Percentiles rank a stretch among this genome's conserved stretches.
phyloP scores from a whole-genome alignment of 2,113 vertebrate species.

The Phylloscopus whistleri region DNA sequence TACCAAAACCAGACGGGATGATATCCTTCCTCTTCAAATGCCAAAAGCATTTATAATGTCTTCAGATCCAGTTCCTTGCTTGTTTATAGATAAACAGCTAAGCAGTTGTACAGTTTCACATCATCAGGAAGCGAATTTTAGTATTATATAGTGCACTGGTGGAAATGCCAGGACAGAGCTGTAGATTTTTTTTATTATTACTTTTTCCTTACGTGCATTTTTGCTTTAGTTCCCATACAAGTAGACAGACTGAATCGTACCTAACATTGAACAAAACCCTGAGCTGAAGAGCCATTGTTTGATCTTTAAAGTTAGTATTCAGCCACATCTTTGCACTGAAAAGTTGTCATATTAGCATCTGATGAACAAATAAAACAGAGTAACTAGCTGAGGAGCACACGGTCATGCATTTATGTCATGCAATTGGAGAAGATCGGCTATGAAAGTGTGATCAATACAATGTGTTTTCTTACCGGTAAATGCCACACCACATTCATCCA shows the following conservation, averaged over 20 bases:
- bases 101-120: background rate
- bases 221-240: background rate
- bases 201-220: background rate
- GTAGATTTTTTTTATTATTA: background rate
- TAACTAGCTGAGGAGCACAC: background rate
- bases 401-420: background rate
- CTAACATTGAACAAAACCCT: background rate
- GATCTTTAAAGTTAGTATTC: background rate
- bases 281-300: background rate
- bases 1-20: background rate
- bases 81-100: background rate
- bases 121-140: background rate
- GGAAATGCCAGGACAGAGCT: background rate
- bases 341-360: background rate
- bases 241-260: background rate
- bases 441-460: rapidly evolving
- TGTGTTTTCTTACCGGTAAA: background rate
- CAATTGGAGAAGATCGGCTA: background rate
- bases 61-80: background rate
- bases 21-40: slow-evolving; percentile 1
- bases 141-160: background rate
- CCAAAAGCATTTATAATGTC: background rate
- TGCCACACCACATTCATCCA: background rate
- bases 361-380: background rate
- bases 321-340: background rate